Evolutionary conservation across 2,888 invertebrate genomes (phyloP).

Genomic region (Hirtodrosophila confusa): DNA sequence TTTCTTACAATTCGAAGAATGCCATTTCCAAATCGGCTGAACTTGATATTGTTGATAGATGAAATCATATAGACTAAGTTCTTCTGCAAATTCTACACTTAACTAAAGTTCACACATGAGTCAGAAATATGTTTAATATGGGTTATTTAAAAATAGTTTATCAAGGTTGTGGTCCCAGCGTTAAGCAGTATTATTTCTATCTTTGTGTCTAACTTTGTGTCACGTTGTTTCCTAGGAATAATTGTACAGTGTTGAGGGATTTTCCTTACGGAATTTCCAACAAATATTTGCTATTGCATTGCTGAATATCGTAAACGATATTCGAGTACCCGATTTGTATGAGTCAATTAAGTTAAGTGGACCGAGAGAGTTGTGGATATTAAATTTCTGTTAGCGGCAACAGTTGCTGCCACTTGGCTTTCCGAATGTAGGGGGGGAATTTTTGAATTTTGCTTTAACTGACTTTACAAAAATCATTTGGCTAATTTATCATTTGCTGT

Average conservation of each 20-base stretch:
- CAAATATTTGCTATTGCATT: constrained; percentile 41
- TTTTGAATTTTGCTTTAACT: constrained; percentile 77
- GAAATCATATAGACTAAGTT: no score
- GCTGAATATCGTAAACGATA: constrained; percentile 41
- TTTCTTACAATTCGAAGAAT: no score
- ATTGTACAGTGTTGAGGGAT: constrained; percentile 50
- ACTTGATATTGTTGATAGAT: no score
- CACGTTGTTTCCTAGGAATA: constrained; percentile 55
- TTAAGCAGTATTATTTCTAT: constrained; percentile 25
- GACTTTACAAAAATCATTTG: constrained; percentile 83
- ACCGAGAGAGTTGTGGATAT: constrained; percentile 52
- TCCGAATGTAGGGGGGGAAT: constrained; percentile 14
- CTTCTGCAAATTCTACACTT: no score
- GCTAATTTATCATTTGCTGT: constrained; percentile 83
- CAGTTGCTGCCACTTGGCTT: constrained; percentile 17
- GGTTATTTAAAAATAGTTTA: background rate
- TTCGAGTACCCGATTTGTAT: constrained; percentile 69
- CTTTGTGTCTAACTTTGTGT: constrained; percentile 24
- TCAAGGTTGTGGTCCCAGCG: constrained; percentile 33
- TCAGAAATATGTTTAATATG: constrained; percentile 1
- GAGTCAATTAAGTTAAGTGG: constrained; percentile 73
- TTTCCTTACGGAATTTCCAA: constrained; percentile 2
- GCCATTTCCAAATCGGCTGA: no score
- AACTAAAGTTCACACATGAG: no score
- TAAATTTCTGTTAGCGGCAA: constrained; percentile 15